These are phyloP conservation scores for Alcedo atthis DNA, from an alignment of 2,797 vertebrate species.

Conservation along the genomic window DNA sequence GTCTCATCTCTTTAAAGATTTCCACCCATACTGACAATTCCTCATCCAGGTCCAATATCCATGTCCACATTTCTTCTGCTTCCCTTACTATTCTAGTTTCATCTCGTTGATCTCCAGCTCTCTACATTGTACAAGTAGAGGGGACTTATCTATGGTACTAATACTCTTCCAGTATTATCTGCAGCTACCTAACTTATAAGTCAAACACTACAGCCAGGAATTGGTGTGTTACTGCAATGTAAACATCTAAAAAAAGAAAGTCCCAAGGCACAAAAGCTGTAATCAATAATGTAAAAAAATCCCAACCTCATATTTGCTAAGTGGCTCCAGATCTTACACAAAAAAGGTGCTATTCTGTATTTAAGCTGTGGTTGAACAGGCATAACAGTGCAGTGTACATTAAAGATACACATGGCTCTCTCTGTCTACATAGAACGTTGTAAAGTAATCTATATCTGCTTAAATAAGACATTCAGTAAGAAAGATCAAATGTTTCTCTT, in stretches of 20 bases:
- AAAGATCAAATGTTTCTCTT: neutral
- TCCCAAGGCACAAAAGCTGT: neutral
- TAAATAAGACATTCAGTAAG: neutral
- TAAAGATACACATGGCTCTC: neutral
- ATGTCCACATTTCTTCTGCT: neutral
- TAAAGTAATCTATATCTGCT: neutral
- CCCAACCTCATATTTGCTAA: neutral
- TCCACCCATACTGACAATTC: neutral
- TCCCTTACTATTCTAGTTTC: neutral
- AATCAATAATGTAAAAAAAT: neutral
- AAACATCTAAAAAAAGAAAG: neutral
- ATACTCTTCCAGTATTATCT: neutral
- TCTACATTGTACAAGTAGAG: neutral
- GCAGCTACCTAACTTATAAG: neutral
- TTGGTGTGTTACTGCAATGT: neutral
- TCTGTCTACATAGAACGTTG: neutral
- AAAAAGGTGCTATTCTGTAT: neutral
- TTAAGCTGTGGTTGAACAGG: neutral
- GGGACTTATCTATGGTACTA: neutral
- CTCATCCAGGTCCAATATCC: neutral
- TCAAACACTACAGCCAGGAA: neutral
- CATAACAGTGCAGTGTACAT: rapidly evolving
- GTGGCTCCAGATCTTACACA: neutral
- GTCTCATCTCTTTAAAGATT: neutral
- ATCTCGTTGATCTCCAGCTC: neutral